These are phyloP conservation scores for Sebastes kiyomatsui DNA, from an alignment of 2,797 vertebrate genomes.

Conservation along the genomic window DNA sequence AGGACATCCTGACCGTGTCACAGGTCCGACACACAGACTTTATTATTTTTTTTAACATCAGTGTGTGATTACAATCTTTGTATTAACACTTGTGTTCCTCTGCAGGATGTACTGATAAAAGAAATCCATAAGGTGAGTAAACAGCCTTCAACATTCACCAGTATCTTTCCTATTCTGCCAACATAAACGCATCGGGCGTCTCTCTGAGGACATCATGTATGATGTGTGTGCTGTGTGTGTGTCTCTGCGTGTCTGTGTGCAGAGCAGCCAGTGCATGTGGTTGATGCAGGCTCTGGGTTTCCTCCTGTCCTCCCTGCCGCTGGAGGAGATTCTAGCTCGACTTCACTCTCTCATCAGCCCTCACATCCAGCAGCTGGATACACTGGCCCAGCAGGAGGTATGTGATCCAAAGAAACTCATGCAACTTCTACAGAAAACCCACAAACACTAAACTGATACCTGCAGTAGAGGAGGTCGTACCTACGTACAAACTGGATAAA, in stretches of 20 bases:
- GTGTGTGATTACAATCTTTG: background rate
- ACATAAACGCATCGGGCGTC: background rate
- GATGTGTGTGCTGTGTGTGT: slow-evolving; percentile 7
- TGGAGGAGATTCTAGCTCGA: slow-evolving; percentile 91
- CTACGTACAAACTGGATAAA: background rate
- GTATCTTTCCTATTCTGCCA: background rate
- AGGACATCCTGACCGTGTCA: slow-evolving; percentile 92
- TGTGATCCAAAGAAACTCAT: background rate
- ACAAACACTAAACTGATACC: background rate
- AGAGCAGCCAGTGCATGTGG: slow-evolving; percentile 99
- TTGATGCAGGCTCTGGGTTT: slow-evolving; percentile 98
- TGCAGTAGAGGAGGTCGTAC: background rate
- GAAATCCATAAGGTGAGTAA: slow-evolving; percentile 95
- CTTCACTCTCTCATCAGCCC: slow-evolving; percentile 93
- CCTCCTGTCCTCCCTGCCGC: slow-evolving; percentile 92
- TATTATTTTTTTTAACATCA: background rate
- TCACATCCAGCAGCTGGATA: slow-evolving; percentile 93
- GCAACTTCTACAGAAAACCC: background rate
- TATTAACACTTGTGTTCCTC: slow-evolving; percentile 8
- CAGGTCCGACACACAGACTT: slow-evolving; percentile 72
- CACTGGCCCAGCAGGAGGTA: slow-evolving; percentile 90
- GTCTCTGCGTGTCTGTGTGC: slow-evolving; percentile 57
- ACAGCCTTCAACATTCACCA: background rate
- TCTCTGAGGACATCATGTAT: slow-evolving; percentile 12
- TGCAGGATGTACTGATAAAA: slow-evolving; percentile 92